Percentiles rank a stretch among this genome's conserved stretches.
Conservation (phyloP, 2,888 invertebrate species). For the Drosophila phalerata region DNA sequence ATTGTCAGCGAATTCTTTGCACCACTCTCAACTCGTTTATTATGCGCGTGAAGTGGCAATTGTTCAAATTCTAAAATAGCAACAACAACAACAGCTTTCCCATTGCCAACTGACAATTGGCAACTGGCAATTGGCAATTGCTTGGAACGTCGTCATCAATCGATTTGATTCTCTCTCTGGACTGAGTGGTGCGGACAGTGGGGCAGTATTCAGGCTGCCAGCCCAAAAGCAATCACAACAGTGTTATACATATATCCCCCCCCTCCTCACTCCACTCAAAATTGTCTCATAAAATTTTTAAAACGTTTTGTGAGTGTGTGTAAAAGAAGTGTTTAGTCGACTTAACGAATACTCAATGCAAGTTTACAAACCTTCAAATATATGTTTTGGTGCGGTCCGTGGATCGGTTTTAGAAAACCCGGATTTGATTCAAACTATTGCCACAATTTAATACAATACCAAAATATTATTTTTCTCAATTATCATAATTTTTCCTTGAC, state of each 20-base stretch:
- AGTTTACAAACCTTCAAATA: too few relatives aligned
- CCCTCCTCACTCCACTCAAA: slow-evolving; percentile 14
- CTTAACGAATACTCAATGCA: slow-evolving; percentile 27
- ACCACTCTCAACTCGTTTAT: slow-evolving; percentile 37
- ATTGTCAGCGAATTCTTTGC: slow-evolving; percentile 34
- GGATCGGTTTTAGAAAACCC: too few relatives aligned
- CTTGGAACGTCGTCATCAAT: slow-evolving; percentile 66
- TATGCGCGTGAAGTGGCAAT: slow-evolving; percentile 65
- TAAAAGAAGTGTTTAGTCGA: slow-evolving; percentile 24
- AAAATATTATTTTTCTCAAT: too few relatives aligned
- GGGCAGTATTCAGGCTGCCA: background rate
- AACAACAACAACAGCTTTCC: slow-evolving; percentile 6
- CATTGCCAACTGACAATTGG: slow-evolving; percentile 43
- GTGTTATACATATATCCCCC: slow-evolving; percentile 34
- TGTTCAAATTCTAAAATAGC: slow-evolving; percentile 58
- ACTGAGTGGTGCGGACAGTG: slow-evolving; percentile 1
- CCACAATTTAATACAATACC: too few relatives aligned
- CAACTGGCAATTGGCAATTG: slow-evolving; percentile 56
- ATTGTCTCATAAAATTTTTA: slow-evolving; percentile 76
- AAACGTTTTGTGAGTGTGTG: slow-evolving; percentile 51
- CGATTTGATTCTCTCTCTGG: slow-evolving; percentile 57
- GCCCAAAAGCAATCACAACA: slow-evolving; percentile 66
- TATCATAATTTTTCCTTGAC: too few relatives aligned
- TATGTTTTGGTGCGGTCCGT: too few relatives aligned
- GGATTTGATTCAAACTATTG: too few relatives aligned